Conservation (phyloP, 2,888 invertebrate species). For the Rhodophaea formosa region DNA sequence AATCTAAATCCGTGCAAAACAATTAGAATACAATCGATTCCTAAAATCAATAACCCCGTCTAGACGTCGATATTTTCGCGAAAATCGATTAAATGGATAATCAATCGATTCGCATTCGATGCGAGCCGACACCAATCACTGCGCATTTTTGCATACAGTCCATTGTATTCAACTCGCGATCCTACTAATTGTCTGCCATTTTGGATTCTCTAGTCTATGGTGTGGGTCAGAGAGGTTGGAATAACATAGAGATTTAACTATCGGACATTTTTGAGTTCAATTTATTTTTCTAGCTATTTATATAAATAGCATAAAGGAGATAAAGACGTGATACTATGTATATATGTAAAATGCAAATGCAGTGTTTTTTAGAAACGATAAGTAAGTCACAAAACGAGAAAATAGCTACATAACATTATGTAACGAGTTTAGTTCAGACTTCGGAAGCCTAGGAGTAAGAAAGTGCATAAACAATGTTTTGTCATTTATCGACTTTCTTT, state of each 20-base stretch:
- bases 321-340: too few species aligned
- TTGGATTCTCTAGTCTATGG: slow-evolving; percentile 31
- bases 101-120: slow-evolving; percentile 32
- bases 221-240: background rate
- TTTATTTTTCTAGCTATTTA: too few species aligned
- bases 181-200: slow-evolving; percentile 67
- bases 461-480: too few species aligned
- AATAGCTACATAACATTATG: too few species aligned
- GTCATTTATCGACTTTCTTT: too few species aligned
- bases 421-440: too few species aligned
- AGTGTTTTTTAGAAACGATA: too few species aligned
- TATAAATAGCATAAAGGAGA: too few species aligned
- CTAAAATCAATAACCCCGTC: background rate
- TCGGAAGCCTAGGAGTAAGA: too few species aligned
- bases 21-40: background rate
- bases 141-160: slow-evolving; percentile 61
- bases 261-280: too few species aligned
- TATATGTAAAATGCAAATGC: too few species aligned
- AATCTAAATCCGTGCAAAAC: background rate
- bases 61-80: slow-evolving; percentile 33
- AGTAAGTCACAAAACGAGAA: too few species aligned
- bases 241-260: background rate
- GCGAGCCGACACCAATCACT: slow-evolving; percentile 45
- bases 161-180: slow-evolving; percentile 46
- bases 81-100: slow-evolving; percentile 43